Evolutionary conservation across 2,888 invertebrate species (phyloP).

Genomic region (Caradrina clavipalpis): DNA sequence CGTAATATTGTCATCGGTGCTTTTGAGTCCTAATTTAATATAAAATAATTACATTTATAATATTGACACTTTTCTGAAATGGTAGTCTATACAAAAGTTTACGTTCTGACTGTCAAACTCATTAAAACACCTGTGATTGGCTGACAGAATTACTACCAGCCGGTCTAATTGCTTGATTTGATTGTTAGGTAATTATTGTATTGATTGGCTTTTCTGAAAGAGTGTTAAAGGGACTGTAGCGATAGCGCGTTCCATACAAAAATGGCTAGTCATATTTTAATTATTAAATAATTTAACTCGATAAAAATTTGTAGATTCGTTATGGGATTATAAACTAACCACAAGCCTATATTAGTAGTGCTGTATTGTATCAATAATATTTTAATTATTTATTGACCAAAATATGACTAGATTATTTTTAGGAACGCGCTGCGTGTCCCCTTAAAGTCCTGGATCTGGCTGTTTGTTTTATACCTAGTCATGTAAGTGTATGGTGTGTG

Average conservation of each 20-base stretch:
- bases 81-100: not conserved
- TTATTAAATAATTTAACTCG: too few relatives aligned
- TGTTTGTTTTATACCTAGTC: slow-evolving; percentile 63
- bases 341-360: too few relatives aligned
- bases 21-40: slow-evolving; percentile 62
- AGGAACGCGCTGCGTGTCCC: too few relatives aligned
- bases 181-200: not conserved
- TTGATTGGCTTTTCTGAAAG: slow-evolving; percentile 6
- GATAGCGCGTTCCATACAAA: too few relatives aligned
- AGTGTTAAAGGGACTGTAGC: not conserved
- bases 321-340: too few relatives aligned
- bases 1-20: slow-evolving; percentile 56
- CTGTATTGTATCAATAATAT: too few relatives aligned
- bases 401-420: too few relatives aligned
- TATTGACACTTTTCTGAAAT: slow-evolving; percentile 14
- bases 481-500: slow-evolving; percentile 41
- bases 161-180: not conserved
- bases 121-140: not conserved
- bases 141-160: not conserved
- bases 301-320: too few relatives aligned
- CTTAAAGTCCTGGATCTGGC: slow-evolving; percentile 37
- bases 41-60: slow-evolving; percentile 34
- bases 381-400: too few relatives aligned
- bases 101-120: not conserved
- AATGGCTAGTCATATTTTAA: too few relatives aligned